Percentiles rank a stretch among this genome's conserved stretches.
phyloP scores from a whole-genome alignment of 2,888 invertebrate species.

The Trissoscelio sp. region DNA sequence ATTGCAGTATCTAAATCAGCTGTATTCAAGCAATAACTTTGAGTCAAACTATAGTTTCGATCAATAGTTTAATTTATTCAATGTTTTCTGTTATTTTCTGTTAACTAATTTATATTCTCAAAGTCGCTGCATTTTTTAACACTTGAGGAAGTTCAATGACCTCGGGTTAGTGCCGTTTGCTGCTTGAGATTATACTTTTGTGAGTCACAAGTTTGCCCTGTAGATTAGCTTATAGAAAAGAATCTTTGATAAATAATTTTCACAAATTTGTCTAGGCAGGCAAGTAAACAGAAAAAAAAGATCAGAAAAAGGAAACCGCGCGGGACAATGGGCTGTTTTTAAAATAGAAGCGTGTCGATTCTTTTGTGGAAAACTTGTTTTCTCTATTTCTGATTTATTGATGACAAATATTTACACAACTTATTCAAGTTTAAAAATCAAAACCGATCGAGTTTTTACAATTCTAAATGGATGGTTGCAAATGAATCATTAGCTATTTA shows the following conservation, averaged over 20 bases:
- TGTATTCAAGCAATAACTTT: slow-evolving; percentile 22
- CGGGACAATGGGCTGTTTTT: slow-evolving; percentile 21
- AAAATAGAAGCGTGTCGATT: background rate
- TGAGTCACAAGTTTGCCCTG: slow-evolving; percentile 21
- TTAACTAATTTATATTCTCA: slow-evolving; percentile 20
- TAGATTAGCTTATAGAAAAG: slow-evolving; percentile 23
- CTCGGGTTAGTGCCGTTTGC: slow-evolving; percentile 11
- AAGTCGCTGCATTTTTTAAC: slow-evolving; percentile 16
- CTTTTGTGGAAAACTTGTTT: slow-evolving; percentile 1
- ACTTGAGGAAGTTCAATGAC: slow-evolving; percentile 24
- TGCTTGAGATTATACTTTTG: slow-evolving; percentile 26
- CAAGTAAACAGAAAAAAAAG: slow-evolving; percentile 12
- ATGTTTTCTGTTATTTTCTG: slow-evolving; percentile 7
- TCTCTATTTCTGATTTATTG: slow-evolving; percentile 26
- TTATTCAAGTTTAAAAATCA: no score
- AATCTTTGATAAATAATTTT: slow-evolving; percentile 28
- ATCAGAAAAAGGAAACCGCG: background rate
- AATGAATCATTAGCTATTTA: no score
- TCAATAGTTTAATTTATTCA: background rate
- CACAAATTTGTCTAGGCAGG: slow-evolving; percentile 31
- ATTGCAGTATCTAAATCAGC: slow-evolving; percentile 18
- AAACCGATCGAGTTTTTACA: no score
- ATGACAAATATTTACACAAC: background rate
- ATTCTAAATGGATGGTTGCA: no score
- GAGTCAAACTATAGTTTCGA: background rate